Percentiles rank a stretch among this genome's conserved stretches.
These are phyloP conservation scores for Macropus fuliginosus DNA, from an alignment of 2,797 vertebrate species.

Conservation along the genomic window DNA sequence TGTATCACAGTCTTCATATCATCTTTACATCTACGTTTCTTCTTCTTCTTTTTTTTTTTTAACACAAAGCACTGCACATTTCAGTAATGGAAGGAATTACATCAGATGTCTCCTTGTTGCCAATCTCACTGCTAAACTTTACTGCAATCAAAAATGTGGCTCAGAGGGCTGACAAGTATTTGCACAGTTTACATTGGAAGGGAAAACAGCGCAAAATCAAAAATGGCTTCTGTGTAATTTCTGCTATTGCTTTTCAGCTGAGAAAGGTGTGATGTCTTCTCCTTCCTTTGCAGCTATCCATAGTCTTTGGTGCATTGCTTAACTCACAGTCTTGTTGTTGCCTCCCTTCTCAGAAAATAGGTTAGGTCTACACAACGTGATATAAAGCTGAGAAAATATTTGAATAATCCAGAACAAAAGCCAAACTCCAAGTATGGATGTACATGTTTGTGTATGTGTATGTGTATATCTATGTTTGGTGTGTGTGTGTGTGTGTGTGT, in stretches of 20 bases:
- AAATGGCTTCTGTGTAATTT: constrained; percentile 73
- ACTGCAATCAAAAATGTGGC: constrained; percentile 74
- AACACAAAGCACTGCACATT: constrained; percentile 63
- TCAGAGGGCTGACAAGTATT: constrained; percentile 75
- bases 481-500: too few relatives aligned
- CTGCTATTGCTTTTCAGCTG: constrained; percentile 74
- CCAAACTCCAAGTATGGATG: background rate
- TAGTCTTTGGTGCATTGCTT: background rate
- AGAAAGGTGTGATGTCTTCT: constrained; percentile 57
- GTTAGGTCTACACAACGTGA: background rate
- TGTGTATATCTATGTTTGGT: too few relatives aligned
- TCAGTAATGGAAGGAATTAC: constrained; percentile 81
- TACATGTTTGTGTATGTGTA: background rate
- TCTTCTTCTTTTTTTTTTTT: background rate
- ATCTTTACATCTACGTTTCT: background rate
- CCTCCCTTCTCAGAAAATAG: background rate
- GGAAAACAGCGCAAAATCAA: constrained; percentile 72
- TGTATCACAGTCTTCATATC: background rate
- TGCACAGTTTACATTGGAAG: constrained; percentile 73
- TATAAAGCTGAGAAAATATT: background rate
- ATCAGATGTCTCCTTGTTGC: constrained; percentile 76
- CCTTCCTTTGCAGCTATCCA: background rate
- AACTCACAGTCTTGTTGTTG: background rate
- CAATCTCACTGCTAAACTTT: constrained; percentile 73
- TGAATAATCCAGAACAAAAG: background rate